These are phyloP conservation scores for Euwallacea similis DNA, from an alignment of 1,140 invertebrate species.

Conservation along the genomic window DNA sequence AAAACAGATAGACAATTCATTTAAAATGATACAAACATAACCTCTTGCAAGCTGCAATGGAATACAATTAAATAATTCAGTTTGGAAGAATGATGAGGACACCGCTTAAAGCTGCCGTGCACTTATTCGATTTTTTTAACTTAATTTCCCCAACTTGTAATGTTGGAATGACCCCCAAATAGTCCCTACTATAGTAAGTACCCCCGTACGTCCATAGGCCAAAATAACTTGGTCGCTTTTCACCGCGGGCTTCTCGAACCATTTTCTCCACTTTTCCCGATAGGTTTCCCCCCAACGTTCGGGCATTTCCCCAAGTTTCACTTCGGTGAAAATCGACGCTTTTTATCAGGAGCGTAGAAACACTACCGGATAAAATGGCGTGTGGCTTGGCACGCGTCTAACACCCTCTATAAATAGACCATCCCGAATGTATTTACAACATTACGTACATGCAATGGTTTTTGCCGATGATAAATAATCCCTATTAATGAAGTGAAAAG, in stretches of 20 bases:
- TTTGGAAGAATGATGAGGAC: no score
- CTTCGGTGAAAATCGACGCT: slow-evolving; percentile 43
- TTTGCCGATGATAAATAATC: background rate
- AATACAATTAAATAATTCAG: no score
- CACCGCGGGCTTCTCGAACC: background rate
- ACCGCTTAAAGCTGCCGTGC: no score
- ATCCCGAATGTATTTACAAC: slow-evolving; percentile 6
- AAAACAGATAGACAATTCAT: no score
- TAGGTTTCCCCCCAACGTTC: slow-evolving; percentile 12
- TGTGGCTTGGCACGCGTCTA: slow-evolving; percentile 24
- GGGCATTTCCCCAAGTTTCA: slow-evolving; percentile 26
- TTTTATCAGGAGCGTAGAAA: slow-evolving; percentile 41
- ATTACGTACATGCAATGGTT: slow-evolving; percentile 10
- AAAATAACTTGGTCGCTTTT: background rate
- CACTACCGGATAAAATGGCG: background rate
- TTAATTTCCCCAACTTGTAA: no score
- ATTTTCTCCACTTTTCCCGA: background rate
- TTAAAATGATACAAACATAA: no score
- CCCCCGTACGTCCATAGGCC: background rate
- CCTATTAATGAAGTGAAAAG: background rate
- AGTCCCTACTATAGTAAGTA: no score
- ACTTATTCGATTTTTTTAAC: no score
- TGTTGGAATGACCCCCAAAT: no score
- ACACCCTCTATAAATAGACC: slow-evolving; percentile 28
- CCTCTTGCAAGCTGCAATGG: no score